Evolutionary conservation across 2,888 invertebrate species (phyloP), one percentile per base, ranked within the genome.

Genomic region (Ormyrus nitidulus): DNA sequence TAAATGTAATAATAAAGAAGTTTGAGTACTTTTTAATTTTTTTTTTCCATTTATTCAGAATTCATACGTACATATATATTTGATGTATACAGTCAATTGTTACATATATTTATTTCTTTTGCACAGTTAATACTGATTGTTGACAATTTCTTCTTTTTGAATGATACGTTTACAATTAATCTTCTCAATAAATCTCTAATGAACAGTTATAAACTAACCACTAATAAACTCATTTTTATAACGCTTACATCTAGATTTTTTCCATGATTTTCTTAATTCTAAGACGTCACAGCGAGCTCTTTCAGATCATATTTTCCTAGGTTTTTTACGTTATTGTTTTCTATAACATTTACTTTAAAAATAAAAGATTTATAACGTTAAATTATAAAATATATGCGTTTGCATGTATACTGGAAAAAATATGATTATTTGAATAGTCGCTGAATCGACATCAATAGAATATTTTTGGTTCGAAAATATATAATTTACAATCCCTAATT

Each of bases 91-190:
- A 73, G 79, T 65, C 81, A 73, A 77, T 79, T 73, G 69, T 81
- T 79, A 73, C 76, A 81, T 79, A 74, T 64, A 70, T 78, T 77
- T 81, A 6, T 80, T 80, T 77, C 51, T 65, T 76, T 81, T 79
- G 65, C 79, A 81, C 77, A 74, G 68, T 46, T 79, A 81, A 79
- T 81, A 81, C 75, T 78, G 77, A 78, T 81, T 78, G 78, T 78
- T 75, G 72, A 78, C 68, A 75, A 76, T 46, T 56, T 77, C 44
- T 9, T 72, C 62, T 77, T 66, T 44, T 65, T 19, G 13, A 9
- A 34, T 54, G 9, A 61, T 74, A 74, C 65, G 61, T 77, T 77
- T 66, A 51, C 71, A 77, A 76, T 70, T 77, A 68, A 68, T 77
- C 64, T 74, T 79, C 69, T 76, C 58, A 53, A 81, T 70, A 75